phyloP scores from a whole-genome alignment of 2,888 invertebrate species.

The Eupithecia centaureata region DNA sequence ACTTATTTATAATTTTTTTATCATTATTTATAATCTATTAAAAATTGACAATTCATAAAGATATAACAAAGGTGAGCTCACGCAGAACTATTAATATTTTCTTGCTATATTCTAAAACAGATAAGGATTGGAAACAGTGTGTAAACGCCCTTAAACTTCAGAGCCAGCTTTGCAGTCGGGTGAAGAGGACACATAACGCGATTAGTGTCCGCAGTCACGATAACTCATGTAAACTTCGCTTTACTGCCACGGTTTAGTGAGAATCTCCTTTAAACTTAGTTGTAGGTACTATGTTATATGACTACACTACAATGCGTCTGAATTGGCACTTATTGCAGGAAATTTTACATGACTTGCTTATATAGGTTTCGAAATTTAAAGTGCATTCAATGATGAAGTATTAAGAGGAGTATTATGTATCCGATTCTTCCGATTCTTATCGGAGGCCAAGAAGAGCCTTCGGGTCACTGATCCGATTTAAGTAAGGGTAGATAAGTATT shows the following conservation, averaged over 20 bases:
- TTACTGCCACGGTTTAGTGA: not conserved
- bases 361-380: not conserved
- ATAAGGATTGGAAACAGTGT: not conserved
- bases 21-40: too few relatives aligned
- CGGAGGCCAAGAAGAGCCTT: too few relatives aligned
- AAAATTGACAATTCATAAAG: too few relatives aligned
- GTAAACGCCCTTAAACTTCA: not conserved
- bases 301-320: not conserved
- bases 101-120: too few relatives aligned
- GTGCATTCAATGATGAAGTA: not conserved
- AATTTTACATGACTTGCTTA: not conserved
- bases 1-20: too few relatives aligned
- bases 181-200: conserved; percentile 10
- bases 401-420: too few relatives aligned
- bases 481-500: too few relatives aligned
- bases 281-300: not conserved
- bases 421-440: too few relatives aligned
- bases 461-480: too few relatives aligned
- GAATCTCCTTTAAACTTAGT: not conserved
- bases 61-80: too few relatives aligned
- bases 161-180: not conserved
- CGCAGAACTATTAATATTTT: too few relatives aligned
- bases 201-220: conserved; percentile 17
- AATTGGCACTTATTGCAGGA: not conserved
- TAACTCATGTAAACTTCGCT: conserved; percentile 10